Percentiles rank a stretch among this genome's conserved stretches.
These are phyloP conservation scores for Stegostoma tigrinum DNA, from an alignment of 2,113 vertebrate genomes.

Conservation along the genomic window DNA sequence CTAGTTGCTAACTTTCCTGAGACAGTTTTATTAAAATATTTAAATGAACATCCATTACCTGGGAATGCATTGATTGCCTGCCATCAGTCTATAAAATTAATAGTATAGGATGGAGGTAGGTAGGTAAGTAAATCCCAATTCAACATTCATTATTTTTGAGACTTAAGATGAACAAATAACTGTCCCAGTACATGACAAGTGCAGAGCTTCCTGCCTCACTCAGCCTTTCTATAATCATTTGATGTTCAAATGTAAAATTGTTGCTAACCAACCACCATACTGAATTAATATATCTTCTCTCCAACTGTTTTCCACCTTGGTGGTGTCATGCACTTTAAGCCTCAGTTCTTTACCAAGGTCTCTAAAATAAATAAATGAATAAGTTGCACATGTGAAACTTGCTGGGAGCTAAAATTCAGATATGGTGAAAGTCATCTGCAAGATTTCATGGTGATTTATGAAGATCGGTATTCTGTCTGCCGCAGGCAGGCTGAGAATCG, in stretches of 20 bases:
- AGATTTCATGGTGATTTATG: slow-evolving; percentile 29
- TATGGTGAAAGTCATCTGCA: slow-evolving; percentile 7
- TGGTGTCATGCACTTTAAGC: neutral
- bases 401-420: slow-evolving; percentile 23
- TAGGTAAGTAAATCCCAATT: neutral
- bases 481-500: neutral
- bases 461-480: neutral
- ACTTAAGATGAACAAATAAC: neutral
- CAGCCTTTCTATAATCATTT: neutral
- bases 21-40: neutral
- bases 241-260: neutral
- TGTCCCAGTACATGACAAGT: neutral
- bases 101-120: neutral
- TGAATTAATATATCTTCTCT: neutral
- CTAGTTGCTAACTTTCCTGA: neutral
- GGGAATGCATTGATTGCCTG: neutral
- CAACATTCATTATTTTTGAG: neutral
- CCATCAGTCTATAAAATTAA: neutral
- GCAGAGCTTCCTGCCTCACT: neutral
- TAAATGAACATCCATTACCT: neutral
- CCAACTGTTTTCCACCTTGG: neutral
- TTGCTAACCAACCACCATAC: neutral
- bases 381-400: slow-evolving; percentile 14
- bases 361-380: slow-evolving; percentile 27
- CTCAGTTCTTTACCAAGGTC: neutral